Percentiles rank a stretch among this genome's conserved stretches.
Evolutionary conservation across 2,888 invertebrate species (phyloP).

Genomic region (Bibio marci): DNA sequence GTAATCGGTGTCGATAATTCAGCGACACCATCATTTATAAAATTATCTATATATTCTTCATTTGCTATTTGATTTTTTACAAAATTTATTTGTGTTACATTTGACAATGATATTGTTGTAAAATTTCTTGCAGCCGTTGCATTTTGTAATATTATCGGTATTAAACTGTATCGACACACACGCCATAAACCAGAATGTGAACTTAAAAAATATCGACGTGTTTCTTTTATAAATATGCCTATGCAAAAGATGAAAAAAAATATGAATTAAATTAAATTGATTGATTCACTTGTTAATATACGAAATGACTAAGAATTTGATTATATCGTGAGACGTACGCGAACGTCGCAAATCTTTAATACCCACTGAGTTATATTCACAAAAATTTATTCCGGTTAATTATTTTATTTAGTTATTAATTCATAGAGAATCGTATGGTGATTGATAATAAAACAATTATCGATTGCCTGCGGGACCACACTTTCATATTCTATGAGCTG

Average conservation of each 20-base stretch:
- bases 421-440: too few relatives aligned
- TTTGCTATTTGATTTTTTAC: slow-evolving; percentile 19
- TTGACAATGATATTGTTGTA: slow-evolving; percentile 30
- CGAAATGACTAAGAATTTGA: too few relatives aligned
- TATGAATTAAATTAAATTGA: neutral
- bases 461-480: too few relatives aligned
- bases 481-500: too few relatives aligned
- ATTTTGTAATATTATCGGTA: slow-evolving; percentile 31
- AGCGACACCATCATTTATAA: slow-evolving; percentile 12
- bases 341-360: too few relatives aligned
- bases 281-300: too few relatives aligned
- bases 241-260: slow-evolving; percentile 12
- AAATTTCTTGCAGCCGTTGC: slow-evolving; percentile 36
- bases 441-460: too few relatives aligned
- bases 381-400: too few relatives aligned
- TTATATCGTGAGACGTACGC: too few relatives aligned
- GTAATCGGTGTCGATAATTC: slow-evolving; percentile 1
- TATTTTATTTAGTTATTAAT: too few relatives aligned
- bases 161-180: slow-evolving; percentile 24
- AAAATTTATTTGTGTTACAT: slow-evolving; percentile 16
- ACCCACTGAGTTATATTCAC: too few relatives aligned
- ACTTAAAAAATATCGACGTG: slow-evolving; percentile 40
- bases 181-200: slow-evolving; percentile 56
- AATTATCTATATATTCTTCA: slow-evolving; percentile 19
- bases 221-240: slow-evolving; percentile 39